Base-by-base conservation (phyloP, 1,140 invertebrate species). In the Homalodisca vitripennis region DNA sequence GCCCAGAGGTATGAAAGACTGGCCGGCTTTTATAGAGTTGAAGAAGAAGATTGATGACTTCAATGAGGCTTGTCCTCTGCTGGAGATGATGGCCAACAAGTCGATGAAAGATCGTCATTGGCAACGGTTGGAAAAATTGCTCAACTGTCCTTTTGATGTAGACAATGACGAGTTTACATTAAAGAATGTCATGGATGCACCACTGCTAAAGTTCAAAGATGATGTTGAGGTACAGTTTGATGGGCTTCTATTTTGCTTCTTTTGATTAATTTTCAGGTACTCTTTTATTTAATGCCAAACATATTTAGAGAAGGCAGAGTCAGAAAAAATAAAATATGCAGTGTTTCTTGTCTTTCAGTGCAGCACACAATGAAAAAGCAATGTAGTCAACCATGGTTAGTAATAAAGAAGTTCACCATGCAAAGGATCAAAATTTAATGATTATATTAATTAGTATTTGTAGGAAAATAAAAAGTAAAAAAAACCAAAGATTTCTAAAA, bases 41-140 rank as follows among this genome's bases (percentile, higher is more conserved):
- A 94, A 93, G 73, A 92, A 91, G 72, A 94, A 92, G 77, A 94
- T 97, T 72, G 92, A 95, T 71, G 92, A 95, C 74, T 95, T 96
- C 76, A 94, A 90, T 76, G 90, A 94, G 76, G 92, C 89, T 66
- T 93, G 92, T 75, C 93, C 93, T 0, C 77, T 96, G 20, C 80
- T 96, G 14, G 92, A 95, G 77, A 77, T 95, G 70, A 95, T 97
- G 93, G 89, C 92, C 0, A 92, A 94, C 76, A 92, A 92, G 78
- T 88, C 92, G 1, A 94, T 96, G 92, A 94, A 94, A 79, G 86
- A 89, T 13, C 82, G 93, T 41, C 94, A 96, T 80, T 97, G 94
- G 94, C 83, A 88, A 70, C 83, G 89, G 75, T 83, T 96, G 69
- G 87, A 88, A 20, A 85, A 88, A 34, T 76, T 91, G 3, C 90